Evolutionary conservation across 2,797 vertebrate species (phyloP), one percentile per base, ranked within the genome.

Genomic region (Valencia hispanica): DNA sequence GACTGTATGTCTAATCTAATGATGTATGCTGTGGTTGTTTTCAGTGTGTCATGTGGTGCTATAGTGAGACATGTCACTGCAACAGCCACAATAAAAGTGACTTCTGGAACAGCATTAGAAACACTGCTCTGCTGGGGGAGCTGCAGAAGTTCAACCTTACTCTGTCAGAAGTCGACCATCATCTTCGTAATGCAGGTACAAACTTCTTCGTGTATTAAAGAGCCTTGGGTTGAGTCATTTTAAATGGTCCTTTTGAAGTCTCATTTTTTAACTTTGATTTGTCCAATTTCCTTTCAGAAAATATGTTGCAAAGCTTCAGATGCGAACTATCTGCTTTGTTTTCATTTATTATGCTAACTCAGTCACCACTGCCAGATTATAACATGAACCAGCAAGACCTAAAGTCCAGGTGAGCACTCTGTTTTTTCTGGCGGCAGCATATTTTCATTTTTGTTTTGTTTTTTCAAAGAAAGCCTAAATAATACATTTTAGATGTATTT

Each of bases 81-180:
- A 98, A 97, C 45, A 95, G 96, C 55, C 96, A 97, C 93, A 96
- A 97, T 85, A 96, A 90, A 77, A 97, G 96, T 53, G 32, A 79
- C 5, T 96, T 94, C 91, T 98, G 97, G 97, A 96, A 93, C 72
- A 75, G 78, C 0, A 84, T 90, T 47, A 85, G 96, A 66, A 93
- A 93, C 81, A 45, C 57, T 0, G 4, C 74, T 10, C 83, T 96
- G 85, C 85, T 96, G 5, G 96, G 97, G n/a, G 77, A 90, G 1
- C 93, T 97, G 4, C 81, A 91, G 2, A 71, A 79, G 18, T 96
- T 98, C 87, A 93, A 95, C 43, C 94, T 98, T 82, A 92, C 95
- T 4, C 88, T 96, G 27, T 76, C 87, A 0, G 96, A 98, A n/a
- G 90, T 97, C 2, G 96, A 97, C 2, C 9, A 78, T 0, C 94